A percentile compares a stretch with the other conserved stretches of the same genome.
These are phyloP conservation scores for Naso thynnoides DNA, from an alignment of 2,797 vertebrate genomes.

Conservation along the genomic window DNA sequence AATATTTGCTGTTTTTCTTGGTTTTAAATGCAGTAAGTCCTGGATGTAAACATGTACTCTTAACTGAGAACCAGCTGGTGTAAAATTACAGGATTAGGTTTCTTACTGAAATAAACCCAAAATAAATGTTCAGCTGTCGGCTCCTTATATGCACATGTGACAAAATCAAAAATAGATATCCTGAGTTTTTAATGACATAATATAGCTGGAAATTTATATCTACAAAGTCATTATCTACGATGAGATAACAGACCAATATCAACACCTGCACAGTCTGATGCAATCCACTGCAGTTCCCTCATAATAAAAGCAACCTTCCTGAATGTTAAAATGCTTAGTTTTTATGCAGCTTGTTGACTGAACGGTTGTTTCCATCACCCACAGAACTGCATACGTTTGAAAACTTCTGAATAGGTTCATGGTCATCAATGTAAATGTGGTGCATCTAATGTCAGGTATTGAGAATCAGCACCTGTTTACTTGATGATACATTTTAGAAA, in stretches of 20 bases:
- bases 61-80: too few relatives aligned
- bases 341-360: neutral
- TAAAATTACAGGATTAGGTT: too few relatives aligned
- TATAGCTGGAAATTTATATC: neutral
- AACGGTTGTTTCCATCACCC: neutral
- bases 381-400: neutral
- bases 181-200: neutral
- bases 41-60: too few relatives aligned
- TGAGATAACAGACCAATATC: neutral
- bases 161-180: neutral
- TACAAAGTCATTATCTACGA: neutral
- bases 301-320: too few relatives aligned
- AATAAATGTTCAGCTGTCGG: neutral
- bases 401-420: neutral
- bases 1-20: neutral
- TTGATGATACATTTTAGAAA: conserved; percentile 9
- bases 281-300: neutral
- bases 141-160: neutral
- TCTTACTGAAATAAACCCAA: neutral
- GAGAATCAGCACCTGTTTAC: conserved; percentile 9
- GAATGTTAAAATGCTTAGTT: neutral
- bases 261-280: neutral
- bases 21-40: neutral
- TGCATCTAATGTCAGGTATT: neutral
- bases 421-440: neutral